These are phyloP conservation scores for Tachypleus tridentatus DNA, from an alignment of 1,140 invertebrate genomes.

Conservation along the genomic window DNA sequence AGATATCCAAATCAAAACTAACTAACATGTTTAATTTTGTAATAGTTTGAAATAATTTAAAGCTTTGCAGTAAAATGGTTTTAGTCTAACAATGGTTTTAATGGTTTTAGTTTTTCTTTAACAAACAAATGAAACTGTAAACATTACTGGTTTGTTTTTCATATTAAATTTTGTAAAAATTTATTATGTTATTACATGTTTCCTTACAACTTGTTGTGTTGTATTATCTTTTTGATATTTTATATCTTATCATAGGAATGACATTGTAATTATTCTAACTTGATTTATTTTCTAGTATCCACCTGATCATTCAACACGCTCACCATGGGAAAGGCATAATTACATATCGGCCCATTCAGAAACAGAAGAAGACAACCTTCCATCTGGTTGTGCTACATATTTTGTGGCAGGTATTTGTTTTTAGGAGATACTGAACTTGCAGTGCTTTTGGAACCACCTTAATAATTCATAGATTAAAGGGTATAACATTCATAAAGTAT, in stretches of 20 bases:
- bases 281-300: conserved; percentile 22
- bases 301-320: conserved; percentile 18
- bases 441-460: too few relatives aligned
- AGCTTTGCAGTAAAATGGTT: conserved; percentile 21
- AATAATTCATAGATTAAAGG: too few relatives aligned
- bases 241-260: conserved; percentile 4
- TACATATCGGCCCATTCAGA: conserved; percentile 31
- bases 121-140: too few relatives aligned
- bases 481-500: too few relatives aligned
- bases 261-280: conserved; percentile 4
- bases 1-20: too few relatives aligned
- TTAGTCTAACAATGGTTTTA: too few relatives aligned
- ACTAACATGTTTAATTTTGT: neutral
- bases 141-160: too few relatives aligned
- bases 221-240: conserved; percentile 2
- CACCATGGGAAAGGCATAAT: conserved; percentile 23
- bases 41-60: conserved; percentile 25
- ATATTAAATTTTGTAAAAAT: too few relatives aligned
- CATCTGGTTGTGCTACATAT: conserved; percentile 58
- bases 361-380: conserved; percentile 46
- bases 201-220: conserved; percentile 7
- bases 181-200: neutral
- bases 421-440: too few relatives aligned
- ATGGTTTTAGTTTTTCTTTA: too few relatives aligned
- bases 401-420: conserved; percentile 49